Evolutionary conservation across 2,797 vertebrate species (phyloP).

Genomic region (Poeciliopsis turneri): DNA sequence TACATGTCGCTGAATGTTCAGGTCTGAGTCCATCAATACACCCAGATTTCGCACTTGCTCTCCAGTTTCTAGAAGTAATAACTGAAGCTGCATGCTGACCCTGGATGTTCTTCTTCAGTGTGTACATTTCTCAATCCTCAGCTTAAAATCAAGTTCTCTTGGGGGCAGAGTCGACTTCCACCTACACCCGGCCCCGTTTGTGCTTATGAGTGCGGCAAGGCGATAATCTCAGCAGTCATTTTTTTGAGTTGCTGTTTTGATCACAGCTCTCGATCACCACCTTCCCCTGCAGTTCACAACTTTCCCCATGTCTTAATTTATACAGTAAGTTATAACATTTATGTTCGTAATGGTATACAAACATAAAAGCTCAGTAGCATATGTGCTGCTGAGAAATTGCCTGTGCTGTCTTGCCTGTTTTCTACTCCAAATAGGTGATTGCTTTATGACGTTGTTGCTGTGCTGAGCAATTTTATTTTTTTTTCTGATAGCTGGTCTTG

Average conservation of each 20-base stretch:
- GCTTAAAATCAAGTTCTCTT: not conserved
- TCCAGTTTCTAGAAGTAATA: no score
- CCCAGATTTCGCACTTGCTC: no score
- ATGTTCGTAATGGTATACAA: slow-evolving; percentile 7
- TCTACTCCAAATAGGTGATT: slow-evolving; percentile 45
- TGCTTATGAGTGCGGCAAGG: not conserved
- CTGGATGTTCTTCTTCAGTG: not conserved
- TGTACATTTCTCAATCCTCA: not conserved
- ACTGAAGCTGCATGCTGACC: no score
- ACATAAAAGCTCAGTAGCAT: slow-evolving; percentile 36
- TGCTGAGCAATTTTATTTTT: slow-evolving; percentile 32
- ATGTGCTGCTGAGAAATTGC: slow-evolving; percentile 26
- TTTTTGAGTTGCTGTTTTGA: not conserved
- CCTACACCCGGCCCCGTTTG: not conserved
- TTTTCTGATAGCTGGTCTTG: slow-evolving; percentile 22
- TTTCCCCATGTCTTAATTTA: not conserved
- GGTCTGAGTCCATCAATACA: no score
- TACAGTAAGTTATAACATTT: not conserved
- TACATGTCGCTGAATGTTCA: no score
- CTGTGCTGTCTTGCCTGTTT: slow-evolving; percentile 24
- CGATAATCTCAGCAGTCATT: not conserved
- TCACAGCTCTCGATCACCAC: not conserved
- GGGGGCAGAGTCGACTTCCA: not conserved
- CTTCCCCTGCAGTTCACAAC: not conserved
- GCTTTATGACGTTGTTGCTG: slow-evolving; percentile 44